Evolutionary conservation across 1,140 invertebrate species (phyloP).

Genomic region (Drosophila repletoides): DNA sequence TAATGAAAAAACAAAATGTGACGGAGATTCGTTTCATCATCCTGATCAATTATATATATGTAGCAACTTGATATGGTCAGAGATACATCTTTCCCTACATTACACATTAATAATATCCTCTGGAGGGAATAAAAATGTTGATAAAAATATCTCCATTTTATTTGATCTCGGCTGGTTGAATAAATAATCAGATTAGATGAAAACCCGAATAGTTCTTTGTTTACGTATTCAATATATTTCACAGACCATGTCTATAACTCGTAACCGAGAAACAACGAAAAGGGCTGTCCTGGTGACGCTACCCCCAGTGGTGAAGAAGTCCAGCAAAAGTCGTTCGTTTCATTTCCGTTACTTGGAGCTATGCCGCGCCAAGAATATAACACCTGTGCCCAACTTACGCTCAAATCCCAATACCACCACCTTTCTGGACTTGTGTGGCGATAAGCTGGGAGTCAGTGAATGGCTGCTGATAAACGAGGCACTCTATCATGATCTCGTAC

Average conservation of each 20-base stretch:
- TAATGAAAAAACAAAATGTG: no score
- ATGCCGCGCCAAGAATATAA: slow-evolving; percentile 73
- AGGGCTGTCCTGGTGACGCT: slow-evolving; percentile 27
- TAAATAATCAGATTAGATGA: background rate
- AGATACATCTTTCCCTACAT: no score
- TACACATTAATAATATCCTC: no score
- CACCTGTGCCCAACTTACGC: slow-evolving; percentile 64
- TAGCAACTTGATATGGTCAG: no score
- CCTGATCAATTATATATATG: no score
- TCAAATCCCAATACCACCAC: slow-evolving; percentile 82
- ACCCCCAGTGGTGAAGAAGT: slow-evolving; percentile 55
- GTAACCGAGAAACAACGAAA: slow-evolving; percentile 28
- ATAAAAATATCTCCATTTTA: no score
- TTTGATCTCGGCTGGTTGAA: background rate
- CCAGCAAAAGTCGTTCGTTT: slow-evolving; percentile 73
- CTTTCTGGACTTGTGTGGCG: slow-evolving; percentile 84
- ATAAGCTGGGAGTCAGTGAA: slow-evolving; percentile 86
- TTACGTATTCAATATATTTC: background rate
- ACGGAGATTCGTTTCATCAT: no score
- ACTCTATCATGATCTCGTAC: slow-evolving; percentile 84
- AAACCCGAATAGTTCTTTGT: no score
- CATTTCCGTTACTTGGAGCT: slow-evolving; percentile 77
- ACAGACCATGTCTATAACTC: slow-evolving; percentile 41
- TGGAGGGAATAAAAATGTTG: no score
- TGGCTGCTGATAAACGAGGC: slow-evolving; percentile 86